These are phyloP conservation scores for Botrylloides violaceus DNA, from an alignment of 23 tunicate species.

Conservation along the genomic window DNA sequence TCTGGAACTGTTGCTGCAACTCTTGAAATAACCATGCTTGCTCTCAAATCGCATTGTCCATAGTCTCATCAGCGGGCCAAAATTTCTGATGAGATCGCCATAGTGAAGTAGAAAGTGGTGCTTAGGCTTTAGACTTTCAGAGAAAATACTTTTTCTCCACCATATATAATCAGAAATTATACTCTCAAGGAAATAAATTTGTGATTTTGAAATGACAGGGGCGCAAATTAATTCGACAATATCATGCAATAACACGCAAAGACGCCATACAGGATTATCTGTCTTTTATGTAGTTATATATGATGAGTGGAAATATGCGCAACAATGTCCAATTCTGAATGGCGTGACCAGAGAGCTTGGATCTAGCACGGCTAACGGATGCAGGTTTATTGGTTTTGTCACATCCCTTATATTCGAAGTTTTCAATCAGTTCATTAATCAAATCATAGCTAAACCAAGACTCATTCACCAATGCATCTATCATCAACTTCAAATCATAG, in stretches of 20 bases:
- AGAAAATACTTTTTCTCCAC: conserved; percentile 13
- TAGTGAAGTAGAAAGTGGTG: conserved; percentile 46
- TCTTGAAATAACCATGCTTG: conserved; percentile 43
- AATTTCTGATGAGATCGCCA: conserved; percentile 21
- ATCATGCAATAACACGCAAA: conserved; percentile 17
- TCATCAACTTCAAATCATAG: conserved; percentile 28
- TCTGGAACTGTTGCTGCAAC: neutral
- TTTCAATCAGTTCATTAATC: neutral
- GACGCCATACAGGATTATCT: conserved; percentile 10
- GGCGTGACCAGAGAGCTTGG: conserved; percentile 6
- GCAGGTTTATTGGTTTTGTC: neutral
- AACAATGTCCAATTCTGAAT: conserved; percentile 15
- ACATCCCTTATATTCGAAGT: neutral
- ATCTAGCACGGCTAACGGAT: neutral
- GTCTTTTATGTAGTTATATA: neutral
- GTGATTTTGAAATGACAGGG: conserved; percentile 7
- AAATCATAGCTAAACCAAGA: neutral
- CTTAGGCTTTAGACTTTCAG: conserved; percentile 35
- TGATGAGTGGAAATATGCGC: conserved; percentile 15
- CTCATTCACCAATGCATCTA: neutral
- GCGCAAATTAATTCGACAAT: conserved; percentile 25
- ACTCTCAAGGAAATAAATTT: neutral
- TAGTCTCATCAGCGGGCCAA: conserved; percentile 41
- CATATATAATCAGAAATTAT: conserved; percentile 18
- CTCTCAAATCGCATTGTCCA: conserved; percentile 58